Evolutionary conservation across 2,888 invertebrate species (phyloP).

Genomic region (Oeneis ivallda): DNA sequence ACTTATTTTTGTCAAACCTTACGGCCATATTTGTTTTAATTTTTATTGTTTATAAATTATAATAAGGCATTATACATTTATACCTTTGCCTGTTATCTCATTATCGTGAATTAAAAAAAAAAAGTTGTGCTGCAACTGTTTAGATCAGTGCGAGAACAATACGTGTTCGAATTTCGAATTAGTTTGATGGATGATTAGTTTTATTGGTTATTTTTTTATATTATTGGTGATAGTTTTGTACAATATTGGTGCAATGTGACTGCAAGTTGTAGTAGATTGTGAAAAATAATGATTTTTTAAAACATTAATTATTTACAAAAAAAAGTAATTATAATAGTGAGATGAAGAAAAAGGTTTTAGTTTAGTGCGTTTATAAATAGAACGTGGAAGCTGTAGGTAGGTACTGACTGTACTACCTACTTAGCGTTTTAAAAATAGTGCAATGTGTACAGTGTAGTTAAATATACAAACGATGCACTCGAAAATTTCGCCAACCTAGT

Average conservation of each 20-base stretch:
- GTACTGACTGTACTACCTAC: background rate
- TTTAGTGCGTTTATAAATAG: constrained; percentile 23
- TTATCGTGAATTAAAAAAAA: background rate
- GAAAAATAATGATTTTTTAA: background rate
- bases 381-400: constrained; percentile 7
- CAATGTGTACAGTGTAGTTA: constrained; percentile 21
- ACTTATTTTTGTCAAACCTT: constrained; percentile 67
- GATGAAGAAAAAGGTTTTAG: constrained; percentile 1
- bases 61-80: constrained; percentile 33
- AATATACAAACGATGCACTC: constrained; percentile 33
- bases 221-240: background rate
- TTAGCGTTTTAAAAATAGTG: constrained; percentile 17
- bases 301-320: background rate
- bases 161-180: constrained; percentile 13
- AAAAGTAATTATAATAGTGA: background rate
- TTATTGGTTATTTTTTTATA: background rate
- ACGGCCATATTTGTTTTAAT: constrained; percentile 70
- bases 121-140: constrained; percentile 16
- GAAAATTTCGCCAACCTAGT: constrained; percentile 39
- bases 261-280: background rate
- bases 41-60: constrained; percentile 38
- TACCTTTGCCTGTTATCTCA: constrained; percentile 14
- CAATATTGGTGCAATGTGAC: background rate
- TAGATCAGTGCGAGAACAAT: background rate
- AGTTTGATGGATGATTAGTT: background rate